Base-by-base conservation (phyloP, 2,888 invertebrate species). In the Caenorhabditis afra region DNA sequence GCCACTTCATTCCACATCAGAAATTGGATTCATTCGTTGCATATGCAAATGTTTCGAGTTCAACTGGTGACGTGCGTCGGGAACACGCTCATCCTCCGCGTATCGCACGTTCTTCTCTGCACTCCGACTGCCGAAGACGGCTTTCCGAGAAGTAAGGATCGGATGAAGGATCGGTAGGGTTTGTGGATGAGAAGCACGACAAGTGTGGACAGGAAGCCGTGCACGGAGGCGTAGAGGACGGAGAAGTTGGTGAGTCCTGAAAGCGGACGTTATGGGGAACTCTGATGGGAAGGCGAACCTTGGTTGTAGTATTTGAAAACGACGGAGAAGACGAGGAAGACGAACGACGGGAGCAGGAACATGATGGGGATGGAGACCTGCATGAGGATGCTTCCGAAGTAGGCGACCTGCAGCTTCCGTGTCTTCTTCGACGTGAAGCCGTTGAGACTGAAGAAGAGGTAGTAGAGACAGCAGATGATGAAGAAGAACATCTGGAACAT, bases 381-480 rank as follows among this genome's bases (percentile, higher is more conserved):
- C 53, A 70, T 53, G 16, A 70, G 45, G 23, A 70, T 70, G 37
- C 61, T 61, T 12, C 37, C 53, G 16, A 70, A 70, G 22, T 52
- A 70, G 0, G 70, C 70, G 18, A 70, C 61, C 45, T 70, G 70
- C 16, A 70, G 18, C 53, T 70, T 70, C 12, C 70, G 18, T 20
- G 70, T 70, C 39, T 70, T 70, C 16, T 70, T 70, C 39, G 70
- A 70, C 16, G 70, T 70, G 61, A 70, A 70, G n/a, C 61, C 61
- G 22, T 61, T 44, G 7, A 61, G 45, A 37, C 53, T 35, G 39
- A 61, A 70, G 22, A 70, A 70, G 14, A 70, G 47, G 37, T 70
- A 70, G 53, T 70, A 70, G 18, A 55, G 41, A n/a, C 70, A 70
- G 22, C 70, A 70, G 14, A 22, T 4, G 44, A 61, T 37, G 45